Evolutionary conservation across 2,113 vertebrate species (phyloP), one percentile per base, ranked within the genome.

Genomic region (Serilophus lunatus): DNA sequence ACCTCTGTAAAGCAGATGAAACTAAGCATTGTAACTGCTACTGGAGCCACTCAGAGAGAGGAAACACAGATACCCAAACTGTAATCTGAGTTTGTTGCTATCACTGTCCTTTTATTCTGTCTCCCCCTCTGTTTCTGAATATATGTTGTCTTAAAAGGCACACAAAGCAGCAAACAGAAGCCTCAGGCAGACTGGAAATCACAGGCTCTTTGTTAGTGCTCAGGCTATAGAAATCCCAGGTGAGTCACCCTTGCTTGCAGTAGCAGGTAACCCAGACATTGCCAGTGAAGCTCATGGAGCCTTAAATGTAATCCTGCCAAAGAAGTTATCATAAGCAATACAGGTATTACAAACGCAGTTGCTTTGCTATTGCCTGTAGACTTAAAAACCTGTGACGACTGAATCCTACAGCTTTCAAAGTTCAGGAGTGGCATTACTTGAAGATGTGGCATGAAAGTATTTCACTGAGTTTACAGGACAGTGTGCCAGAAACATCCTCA

Each of bases 191-290:
- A 90, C 3, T 93, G 63, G 56, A 75, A 90, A 88, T 81, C 66
- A 51, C 75, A 82, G 79, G 71, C 90, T 92, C 81, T 95, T 97
- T 95, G 90, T 96, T 83, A 96, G 87, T 13, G 60, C 44, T 84
- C 61, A 68, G 82, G 85, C 90, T 92, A 90, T 71, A 96, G 91
- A 95, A 96, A 94, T 88, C 56, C 80, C 86, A 65, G 65, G 91
- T 96, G 89, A 96, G 81, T 96, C 93, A 96, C 49, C 47, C 18
- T 63, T 75, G 86, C 79, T 65, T 92, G 95, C 68, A 86, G 75
- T 33, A 90, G 89, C 91, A 93, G 79, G 94, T 91, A 96, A 91
- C 56, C 44, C 78, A 66, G 78, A 75, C 79, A 31, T 53, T 77
- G 65, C 90, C 92, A 95, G 12, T 94, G 76, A 92, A 78, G 42